Base-by-base conservation (phyloP, 2,113 vertebrate species). In the Illadopsis cleaveri region DNA sequence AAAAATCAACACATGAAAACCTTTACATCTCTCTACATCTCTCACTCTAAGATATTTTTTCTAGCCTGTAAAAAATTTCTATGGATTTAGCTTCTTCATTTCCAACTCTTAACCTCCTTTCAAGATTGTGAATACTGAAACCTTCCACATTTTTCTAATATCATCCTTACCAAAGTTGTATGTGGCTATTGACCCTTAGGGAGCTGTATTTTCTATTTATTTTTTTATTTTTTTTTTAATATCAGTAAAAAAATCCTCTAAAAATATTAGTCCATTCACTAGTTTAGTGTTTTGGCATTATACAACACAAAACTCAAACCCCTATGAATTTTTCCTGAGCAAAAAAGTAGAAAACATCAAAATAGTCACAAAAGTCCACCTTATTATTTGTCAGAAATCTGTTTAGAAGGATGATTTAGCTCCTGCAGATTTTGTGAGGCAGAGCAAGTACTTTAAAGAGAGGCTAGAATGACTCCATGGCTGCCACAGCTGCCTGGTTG, bases 391-490 rank as follows among this genome's bases (percentile, higher is more conserved):
- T 2, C 44, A 78, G 28, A 77, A 86, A 58, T 58, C 47, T 58
- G 10, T 66, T 78, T n/a, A 31, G 44, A 70, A 71, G 11, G 5
- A 11, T 2, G 15, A 24, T 4, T 35, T 61, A 54, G 10, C 51
- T 70, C 20, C 37, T 82, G 31, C 5, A 69, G 47, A 48, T 85
- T 82, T 78, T 86, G 13, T 58, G 42, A 94, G 66, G 12, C 18
- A 58, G 47, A 72, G 13, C 5, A 81, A 66, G 42, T 30, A 30
- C 23, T 64, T 60, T 37, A 60, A 64, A 35, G 31, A 68, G 37
- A 75, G 53, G 15, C 4, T 33, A 50, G 38, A n/a, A 23, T 5
- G 7, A 40, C 24, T 50, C 12, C 51, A 47, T 0, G 1, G 21
- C 31, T 72, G 45, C 22, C 19, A 44, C 17, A 64, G 31, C 30